Percentiles rank a stretch among this genome's conserved stretches.
These are phyloP conservation scores for Artibeus lituratus DNA, from an alignment of 2,797 vertebrate genomes.

Conservation along the genomic window DNA sequence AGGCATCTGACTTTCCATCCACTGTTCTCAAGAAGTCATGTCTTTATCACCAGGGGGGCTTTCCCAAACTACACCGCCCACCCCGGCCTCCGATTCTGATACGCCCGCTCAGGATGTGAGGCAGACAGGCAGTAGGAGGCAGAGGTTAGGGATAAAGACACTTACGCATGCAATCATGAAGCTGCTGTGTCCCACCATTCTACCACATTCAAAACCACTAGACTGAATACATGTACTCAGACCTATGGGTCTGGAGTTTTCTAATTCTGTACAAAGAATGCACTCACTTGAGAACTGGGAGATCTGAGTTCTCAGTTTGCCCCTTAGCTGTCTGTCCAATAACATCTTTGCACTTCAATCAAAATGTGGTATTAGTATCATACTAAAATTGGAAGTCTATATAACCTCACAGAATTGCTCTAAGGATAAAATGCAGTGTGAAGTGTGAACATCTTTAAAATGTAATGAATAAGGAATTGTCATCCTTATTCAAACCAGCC, in stretches of 20 bases:
- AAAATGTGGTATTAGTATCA: not conserved
- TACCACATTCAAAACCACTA: constrained; percentile 8
- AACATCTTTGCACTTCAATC: not conserved
- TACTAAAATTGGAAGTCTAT: not conserved
- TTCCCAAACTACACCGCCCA: not conserved
- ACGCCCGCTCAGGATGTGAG: not conserved
- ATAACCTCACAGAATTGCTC: not conserved
- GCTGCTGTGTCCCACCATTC: not conserved
- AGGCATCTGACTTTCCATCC: not conserved
- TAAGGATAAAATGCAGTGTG: constrained; percentile 13
- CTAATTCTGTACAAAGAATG: not conserved
- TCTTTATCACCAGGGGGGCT: not conserved
- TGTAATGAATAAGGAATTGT: constrained; percentile 15
- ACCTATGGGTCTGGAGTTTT: not conserved
- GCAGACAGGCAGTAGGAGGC: not conserved
- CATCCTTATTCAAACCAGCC: not conserved
- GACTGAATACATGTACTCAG: not conserved
- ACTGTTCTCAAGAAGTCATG: not conserved
- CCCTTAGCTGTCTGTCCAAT: not conserved
- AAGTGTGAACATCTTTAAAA: not conserved
- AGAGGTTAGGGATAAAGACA: not conserved
- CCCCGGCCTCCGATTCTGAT: not conserved
- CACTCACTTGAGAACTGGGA: not conserved
- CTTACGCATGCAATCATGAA: not conserved
- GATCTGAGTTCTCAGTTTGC: not conserved